Evolutionary conservation across 2,113 vertebrate genomes (phyloP).

Genomic region (Hipposideros armiger): DNA sequence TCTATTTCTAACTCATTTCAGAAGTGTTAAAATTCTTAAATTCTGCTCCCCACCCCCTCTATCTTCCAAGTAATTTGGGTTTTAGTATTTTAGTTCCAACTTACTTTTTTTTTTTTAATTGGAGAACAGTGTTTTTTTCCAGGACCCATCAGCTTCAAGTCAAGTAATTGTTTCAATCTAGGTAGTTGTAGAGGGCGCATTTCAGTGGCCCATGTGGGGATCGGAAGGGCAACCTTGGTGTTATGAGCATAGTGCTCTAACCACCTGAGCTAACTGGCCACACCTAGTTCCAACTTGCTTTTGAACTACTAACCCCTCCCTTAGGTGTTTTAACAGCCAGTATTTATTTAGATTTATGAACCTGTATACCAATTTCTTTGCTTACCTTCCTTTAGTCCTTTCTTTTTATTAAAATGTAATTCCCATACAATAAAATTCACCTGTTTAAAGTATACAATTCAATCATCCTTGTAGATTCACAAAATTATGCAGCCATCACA

Average conservation of each 20-base stretch:
- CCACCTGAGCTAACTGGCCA: too few relatives aligned
- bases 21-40: background rate
- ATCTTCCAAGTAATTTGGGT: background rate
- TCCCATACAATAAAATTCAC: background rate
- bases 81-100: slow-evolving; percentile 10
- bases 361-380: background rate
- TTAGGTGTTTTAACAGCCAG: background rate
- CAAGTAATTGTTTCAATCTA: too few relatives aligned
- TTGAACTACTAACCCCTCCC: background rate
- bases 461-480: background rate
- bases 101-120: background rate
- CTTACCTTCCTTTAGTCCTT: background rate
- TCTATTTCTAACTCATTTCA: background rate
- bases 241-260: too few relatives aligned
- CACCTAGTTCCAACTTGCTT: background rate
- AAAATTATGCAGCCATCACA: background rate
- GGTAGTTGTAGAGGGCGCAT: too few relatives aligned
- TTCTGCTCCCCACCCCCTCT: background rate
- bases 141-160: too few relatives aligned
- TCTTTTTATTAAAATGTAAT: background rate
- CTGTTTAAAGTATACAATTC: background rate
- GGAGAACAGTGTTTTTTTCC: too few relatives aligned
- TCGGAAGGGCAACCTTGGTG: too few relatives aligned
- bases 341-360: slow-evolving; percentile 45
- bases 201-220: too few relatives aligned